Evolutionary conservation across 1,140 invertebrate species (phyloP), one percentile per base, ranked within the genome.

Genomic region (Anoplolepis gracilipes): DNA sequence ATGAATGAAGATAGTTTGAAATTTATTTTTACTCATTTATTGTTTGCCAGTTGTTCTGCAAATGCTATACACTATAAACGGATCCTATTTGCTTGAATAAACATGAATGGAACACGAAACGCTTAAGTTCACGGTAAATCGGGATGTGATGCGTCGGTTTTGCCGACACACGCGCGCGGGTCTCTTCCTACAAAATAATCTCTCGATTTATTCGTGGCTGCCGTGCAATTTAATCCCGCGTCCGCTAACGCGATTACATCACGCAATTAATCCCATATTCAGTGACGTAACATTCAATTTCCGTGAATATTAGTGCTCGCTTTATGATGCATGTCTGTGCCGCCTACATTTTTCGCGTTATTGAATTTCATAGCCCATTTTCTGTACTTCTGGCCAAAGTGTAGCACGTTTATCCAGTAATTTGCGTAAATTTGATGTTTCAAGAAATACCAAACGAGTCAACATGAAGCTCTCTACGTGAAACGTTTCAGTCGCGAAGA

Each of bases 211-310:
- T n/a, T 77, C 39, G 59, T 36, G 64, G 46, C 55, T 62, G 22
- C 22, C 55, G 22, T 16, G 53, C 64, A 82, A 87, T 70, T 81
- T 64, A 67, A 85, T 87, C 61, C 46, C 39, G 46, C 57, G 5
- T 25, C 39, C 49, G 53, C 19, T 42, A 61, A 85, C 42, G n/a
- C 64, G 86, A 87, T 87, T 85, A 85, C 75, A 36, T 55, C 65
- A 55, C 59, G 84, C 84, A 85, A 87, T 87, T 87, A 87, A 85
- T 79, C 30, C 76, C 67, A 75, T 62, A 75, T 87, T 85, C 86
- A 61, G 59, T 30, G 39, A 64, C 25, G 30, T 55, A 30, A 65
- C 67, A 69, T 49, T 57, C 49, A 28, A 64, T 59, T 36, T 67
- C 4, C 64, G 53, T 28, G 77, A 53, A 13, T 46, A 33, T 53